Base-by-base conservation (phyloP, 2,113 vertebrate genomes). In the Hippocampus abdominalis region DNA sequence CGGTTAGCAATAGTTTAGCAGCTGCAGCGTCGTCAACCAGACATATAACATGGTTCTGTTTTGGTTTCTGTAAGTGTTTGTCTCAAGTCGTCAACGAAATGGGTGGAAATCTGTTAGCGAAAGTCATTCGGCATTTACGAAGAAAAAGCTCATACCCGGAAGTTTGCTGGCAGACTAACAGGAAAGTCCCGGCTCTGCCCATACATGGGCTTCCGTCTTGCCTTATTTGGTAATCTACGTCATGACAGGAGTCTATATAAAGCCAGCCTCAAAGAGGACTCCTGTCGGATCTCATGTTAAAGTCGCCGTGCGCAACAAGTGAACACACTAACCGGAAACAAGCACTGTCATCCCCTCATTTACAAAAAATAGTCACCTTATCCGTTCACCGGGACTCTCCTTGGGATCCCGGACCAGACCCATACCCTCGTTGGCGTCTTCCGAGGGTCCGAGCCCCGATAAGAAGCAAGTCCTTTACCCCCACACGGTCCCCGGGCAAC, bases 171-270 rank as follows among this genome's bases (percentile, higher is more conserved):
- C 36, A 3, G 16, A 4, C 42, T 2, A 10, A 49, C 1, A n/a
- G n/a, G 59, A 18, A 2, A 89, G 91, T 89, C 89, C 86, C 89
- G 84, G 84, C 85, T 77, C 73, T 75, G 93, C 81, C 95, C 95
- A 97, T 90, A 96, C 93, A 89, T 96, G 96, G 96, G 93, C 94
- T 96, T 96, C 95, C 95, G 92, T 75, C 89, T 78, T 66, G 86
- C 95, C 95, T 91, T 89, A 94, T 94, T 91, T 92, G 94, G 95
- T 87, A 91, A 95, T 91, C 84, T 96, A 96, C 96, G 95, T 98
- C 95, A 98, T 89, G 84, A 66, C 81, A 88, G 73, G 84, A 93
- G 89, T 84, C 83, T 93, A 82, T 93, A 93, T 91, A 92, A 92
- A 89, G 80, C 13, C 70, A 88, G 88, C 78, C 88, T 91, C 81